phyloP scores from a whole-genome alignment of 2,888 invertebrate genomes.

The Agrochola circellaris region DNA sequence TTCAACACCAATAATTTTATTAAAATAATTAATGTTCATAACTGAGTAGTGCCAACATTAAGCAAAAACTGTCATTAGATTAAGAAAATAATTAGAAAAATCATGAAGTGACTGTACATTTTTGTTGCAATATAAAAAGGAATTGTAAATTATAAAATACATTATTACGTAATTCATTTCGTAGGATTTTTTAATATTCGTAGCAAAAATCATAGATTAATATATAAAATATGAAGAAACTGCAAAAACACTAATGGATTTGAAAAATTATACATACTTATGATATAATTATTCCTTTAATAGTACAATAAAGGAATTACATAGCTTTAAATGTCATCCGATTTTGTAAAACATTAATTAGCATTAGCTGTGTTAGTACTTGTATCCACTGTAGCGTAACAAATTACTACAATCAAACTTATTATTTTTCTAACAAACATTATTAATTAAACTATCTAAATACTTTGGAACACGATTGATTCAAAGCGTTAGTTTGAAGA shows the following conservation, averaged over 20 bases:
- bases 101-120: conserved; percentile 67
- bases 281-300: conserved; percentile 74
- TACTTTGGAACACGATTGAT: neutral
- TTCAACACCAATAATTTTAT: conserved; percentile 31
- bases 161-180: conserved; percentile 68
- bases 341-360: conserved; percentile 66
- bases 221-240: conserved; percentile 78
- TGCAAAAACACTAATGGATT: conserved; percentile 89
- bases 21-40: conserved; percentile 23
- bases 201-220: conserved; percentile 77
- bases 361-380: conserved; percentile 54
- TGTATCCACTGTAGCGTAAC: conserved; percentile 48
- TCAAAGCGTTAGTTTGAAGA: neutral
- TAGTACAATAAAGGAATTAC: conserved; percentile 77
- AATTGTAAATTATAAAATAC: conserved; percentile 79
- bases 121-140: conserved; percentile 71
- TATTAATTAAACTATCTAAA: neutral
- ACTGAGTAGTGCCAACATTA: conserved; percentile 42
- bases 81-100: conserved; percentile 30
- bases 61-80: conserved; percentile 21
- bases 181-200: conserved; percentile 75
- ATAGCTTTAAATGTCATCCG: conserved; percentile 78
- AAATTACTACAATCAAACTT: too few relatives aligned
- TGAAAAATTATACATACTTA: conserved; percentile 81
- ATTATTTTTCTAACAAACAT: too few relatives aligned